phyloP scores from a whole-genome alignment of 2,113 vertebrate genomes.

The Diadophis punctatus region DNA sequence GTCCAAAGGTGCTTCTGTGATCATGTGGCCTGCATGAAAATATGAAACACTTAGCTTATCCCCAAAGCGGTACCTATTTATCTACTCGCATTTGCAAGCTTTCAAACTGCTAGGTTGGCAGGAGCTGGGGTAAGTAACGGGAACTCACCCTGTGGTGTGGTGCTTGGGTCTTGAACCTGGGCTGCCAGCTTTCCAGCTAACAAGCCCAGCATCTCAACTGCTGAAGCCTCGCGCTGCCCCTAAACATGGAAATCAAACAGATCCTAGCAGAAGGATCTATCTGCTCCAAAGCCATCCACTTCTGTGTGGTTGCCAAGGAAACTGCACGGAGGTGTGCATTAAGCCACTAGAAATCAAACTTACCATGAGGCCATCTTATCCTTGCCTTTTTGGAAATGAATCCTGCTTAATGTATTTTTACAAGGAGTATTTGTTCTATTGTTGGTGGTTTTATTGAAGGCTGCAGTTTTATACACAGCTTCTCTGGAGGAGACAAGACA shows the following conservation, averaged over 20 bases:
- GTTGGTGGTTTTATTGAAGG: not conserved
- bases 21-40: no score
- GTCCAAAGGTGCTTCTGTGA: no score
- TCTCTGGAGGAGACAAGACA: not conserved
- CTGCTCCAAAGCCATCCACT: not conserved
- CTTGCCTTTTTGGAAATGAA: not conserved
- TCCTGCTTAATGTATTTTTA: not conserved
- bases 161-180: no score
- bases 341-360: not conserved
- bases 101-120: no score
- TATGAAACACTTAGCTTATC: no score
- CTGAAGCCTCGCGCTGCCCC: no score
- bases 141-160: no score
- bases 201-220: no score
- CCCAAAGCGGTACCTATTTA: no score
- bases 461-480: not conserved
- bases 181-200: no score
- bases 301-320: not conserved
- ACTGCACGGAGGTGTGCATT: not conserved
- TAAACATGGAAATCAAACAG: not conserved
- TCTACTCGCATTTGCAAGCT: no score
- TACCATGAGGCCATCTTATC: not conserved
- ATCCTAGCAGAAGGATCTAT: not conserved
- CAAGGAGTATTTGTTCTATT: not conserved
- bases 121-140: no score